These are phyloP conservation scores for Chydorus sphaericus DNA, from an alignment of 2,888 invertebrate species.

Conservation along the genomic window DNA sequence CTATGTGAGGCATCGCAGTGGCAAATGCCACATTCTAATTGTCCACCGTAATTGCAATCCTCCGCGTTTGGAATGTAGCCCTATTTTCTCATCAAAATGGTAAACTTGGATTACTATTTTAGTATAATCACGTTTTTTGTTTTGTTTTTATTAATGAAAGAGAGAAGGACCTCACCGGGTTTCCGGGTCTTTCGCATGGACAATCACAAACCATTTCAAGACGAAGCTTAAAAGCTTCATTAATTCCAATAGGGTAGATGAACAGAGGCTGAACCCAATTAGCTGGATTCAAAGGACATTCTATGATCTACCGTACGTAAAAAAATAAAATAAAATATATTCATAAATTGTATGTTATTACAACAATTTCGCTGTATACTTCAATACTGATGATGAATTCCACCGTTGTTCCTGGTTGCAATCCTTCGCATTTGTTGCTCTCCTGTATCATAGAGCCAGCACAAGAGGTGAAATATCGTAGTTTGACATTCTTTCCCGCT, in stretches of 20 bases:
- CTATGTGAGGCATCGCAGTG: slow-evolving; percentile 28
- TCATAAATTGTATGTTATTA: slow-evolving; percentile 23
- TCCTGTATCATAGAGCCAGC: slow-evolving; percentile 31
- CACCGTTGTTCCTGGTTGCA: slow-evolving; percentile 34
- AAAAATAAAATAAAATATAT: slow-evolving; percentile 22
- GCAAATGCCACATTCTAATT: slow-evolving; percentile 32
- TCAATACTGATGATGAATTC: slow-evolving; percentile 19
- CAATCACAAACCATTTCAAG: slow-evolving; percentile 39
- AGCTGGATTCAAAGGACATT: slow-evolving; percentile 30
- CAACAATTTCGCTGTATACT: slow-evolving; percentile 18
- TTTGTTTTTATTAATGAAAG: slow-evolving; percentile 29
- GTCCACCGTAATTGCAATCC: slow-evolving; percentile 28
- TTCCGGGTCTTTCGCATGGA: slow-evolving; percentile 32
- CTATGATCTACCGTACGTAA: slow-evolving; percentile 14
- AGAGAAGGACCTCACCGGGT: slow-evolving; percentile 19
- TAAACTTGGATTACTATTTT: not conserved
- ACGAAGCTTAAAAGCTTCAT: slow-evolving; percentile 35
- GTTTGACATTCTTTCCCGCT: slow-evolving; percentile 41
- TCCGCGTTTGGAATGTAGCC: slow-evolving; percentile 24
- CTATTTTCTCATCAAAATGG: not conserved
- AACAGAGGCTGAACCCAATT: slow-evolving; percentile 27
- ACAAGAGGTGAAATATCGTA: slow-evolving; percentile 59
- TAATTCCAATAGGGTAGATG: slow-evolving; percentile 38
- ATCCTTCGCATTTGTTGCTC: slow-evolving; percentile 34
- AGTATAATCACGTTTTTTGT: slow-evolving; percentile 44